Conservation (phyloP, 2,113 vertebrate species). For the Probosciger aterrimus region DNA sequence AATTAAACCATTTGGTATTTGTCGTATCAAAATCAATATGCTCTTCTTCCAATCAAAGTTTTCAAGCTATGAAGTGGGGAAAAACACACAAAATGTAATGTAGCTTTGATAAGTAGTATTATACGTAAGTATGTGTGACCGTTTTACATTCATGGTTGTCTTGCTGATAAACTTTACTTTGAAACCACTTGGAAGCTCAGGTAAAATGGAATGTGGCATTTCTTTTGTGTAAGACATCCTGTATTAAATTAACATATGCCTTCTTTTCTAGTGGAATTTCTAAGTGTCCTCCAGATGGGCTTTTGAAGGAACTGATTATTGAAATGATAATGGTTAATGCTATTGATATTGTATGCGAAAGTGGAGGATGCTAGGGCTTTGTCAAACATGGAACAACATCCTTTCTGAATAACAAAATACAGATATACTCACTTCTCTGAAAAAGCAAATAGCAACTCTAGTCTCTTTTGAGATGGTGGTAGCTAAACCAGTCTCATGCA, state of each 20-base stretch:
- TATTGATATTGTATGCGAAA: neutral
- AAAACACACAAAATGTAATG: neutral
- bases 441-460: neutral
- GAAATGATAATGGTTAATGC: neutral
- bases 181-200: neutral
- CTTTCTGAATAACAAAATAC: neutral
- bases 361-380: neutral
- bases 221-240: neutral
- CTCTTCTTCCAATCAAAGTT: neutral
- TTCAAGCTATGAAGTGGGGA: neutral
- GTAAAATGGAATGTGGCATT: neutral
- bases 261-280: neutral
- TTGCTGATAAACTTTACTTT: neutral
- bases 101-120: neutral
- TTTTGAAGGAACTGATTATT: neutral
- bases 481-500: neutral
- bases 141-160: neutral
- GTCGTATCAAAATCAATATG: neutral
- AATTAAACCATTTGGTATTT: neutral
- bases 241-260: neutral
- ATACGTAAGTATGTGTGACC: neutral
- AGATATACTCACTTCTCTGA: neutral
- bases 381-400: neutral
- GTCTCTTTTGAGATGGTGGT: neutral
- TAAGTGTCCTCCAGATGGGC: neutral